Evolutionary conservation across 1,140 invertebrate species (phyloP), one percentile per base, ranked within the genome.

Genomic region (Drosophila triauraria): DNA sequence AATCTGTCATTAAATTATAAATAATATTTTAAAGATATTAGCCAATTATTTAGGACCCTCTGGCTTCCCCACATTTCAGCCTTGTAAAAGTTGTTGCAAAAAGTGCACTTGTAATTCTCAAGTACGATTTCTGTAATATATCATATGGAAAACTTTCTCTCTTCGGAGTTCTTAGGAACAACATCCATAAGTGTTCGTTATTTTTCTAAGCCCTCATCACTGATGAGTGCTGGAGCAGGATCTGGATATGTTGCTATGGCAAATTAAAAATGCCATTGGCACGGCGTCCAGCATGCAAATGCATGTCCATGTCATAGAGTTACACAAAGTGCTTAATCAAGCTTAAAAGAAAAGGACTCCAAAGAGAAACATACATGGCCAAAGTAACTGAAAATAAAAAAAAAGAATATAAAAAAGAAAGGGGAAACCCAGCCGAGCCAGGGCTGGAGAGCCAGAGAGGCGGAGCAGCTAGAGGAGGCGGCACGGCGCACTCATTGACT

Each of bases 301-400:
- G 65, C 68, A 90, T 88, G 68, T 88, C 80, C 85, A 78, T 88
- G 78, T 88, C 80, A 83, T 90, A 80, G 80, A 84, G 81, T 88
- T 84, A 90, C 85, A 90, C 84, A 88, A 88, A 88, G 85, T 88
- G 85, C 85, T 90, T 88, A 84, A 88, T 88, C 85, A 90, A 85
- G 85, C 85, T 78, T 78, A 90, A 88, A 90, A 87, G 76, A 83
- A 90, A 84, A 78, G 85, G 69, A 81, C 84, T 88, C 77, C 80
- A 88, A 84, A 81, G 53, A 67, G 80, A 62, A 68, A 78, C 47
- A 78, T 70, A 47, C 48, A 58, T 61, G 43, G 57, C 56, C 60
- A 65, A 30, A 71, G 48, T 70, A 71, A 48, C 40, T 50, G 23
- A 50, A 67, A 69, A 48, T 32, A 32, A 47, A 25, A 56, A 75